Percentiles rank a stretch among this genome's conserved stretches.
Evolutionary conservation across 2,113 vertebrate genomes (phyloP).

Genomic region (Solenodon paradoxus): DNA sequence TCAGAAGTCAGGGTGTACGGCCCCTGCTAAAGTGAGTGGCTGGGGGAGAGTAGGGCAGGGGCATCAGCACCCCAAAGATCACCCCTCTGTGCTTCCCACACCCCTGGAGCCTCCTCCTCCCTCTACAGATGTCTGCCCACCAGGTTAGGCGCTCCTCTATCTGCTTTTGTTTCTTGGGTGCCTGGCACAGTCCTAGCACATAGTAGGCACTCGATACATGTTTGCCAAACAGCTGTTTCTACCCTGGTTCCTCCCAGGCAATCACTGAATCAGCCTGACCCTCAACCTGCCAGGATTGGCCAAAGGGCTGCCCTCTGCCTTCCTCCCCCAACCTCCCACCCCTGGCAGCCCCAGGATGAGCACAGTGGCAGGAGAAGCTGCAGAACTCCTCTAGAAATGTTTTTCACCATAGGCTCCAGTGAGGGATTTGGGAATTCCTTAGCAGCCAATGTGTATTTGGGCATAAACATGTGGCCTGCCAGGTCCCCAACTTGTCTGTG

Average conservation of each 20-base stretch:
- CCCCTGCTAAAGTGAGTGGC: not conserved
- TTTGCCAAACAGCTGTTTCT: not conserved
- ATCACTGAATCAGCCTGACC: not conserved
- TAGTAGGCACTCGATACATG: not conserved
- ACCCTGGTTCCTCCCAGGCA: not conserved
- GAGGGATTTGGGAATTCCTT: constrained; percentile 41
- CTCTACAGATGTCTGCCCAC: not conserved
- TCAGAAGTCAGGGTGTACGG: not conserved
- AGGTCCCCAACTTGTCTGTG: not conserved
- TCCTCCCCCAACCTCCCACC: not conserved
- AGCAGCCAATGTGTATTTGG: constrained; percentile 41
- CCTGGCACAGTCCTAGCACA: not conserved
- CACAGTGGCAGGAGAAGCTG: not conserved
- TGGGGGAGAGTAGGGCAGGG: not conserved
- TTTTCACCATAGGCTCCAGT: constrained; percentile 41
- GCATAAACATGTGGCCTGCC: constrained; percentile 10
- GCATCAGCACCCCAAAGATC: not conserved
- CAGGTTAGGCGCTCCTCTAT: not conserved
- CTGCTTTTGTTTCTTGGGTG: not conserved
- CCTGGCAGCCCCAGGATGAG: not conserved
- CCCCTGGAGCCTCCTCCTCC: not conserved
- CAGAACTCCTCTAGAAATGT: constrained; percentile 32
- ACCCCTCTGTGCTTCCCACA: not conserved
- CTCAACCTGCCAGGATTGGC: not conserved
- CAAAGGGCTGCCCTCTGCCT: not conserved